phyloP scores from a whole-genome alignment of 1,140 invertebrate species.

The Chironomus tepperi region DNA sequence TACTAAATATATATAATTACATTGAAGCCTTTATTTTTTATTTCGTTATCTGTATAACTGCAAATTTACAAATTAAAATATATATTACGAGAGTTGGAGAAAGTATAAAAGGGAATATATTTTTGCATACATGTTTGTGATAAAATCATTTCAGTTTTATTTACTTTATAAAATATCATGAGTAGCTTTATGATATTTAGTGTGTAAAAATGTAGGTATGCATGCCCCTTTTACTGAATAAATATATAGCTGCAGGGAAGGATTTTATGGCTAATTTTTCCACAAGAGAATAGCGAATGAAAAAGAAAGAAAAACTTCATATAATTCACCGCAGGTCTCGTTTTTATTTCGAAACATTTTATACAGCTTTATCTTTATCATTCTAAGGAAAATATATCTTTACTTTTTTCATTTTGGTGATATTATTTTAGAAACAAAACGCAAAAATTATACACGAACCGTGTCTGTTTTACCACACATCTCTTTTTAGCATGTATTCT shows the following conservation, averaged over 20 bases:
- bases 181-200: background rate
- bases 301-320: conserved; percentile 15
- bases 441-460: conserved; percentile 6
- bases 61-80: too few relatives aligned
- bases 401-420: background rate
- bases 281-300: background rate
- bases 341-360: conserved; percentile 24
- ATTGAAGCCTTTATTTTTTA: too few relatives aligned
- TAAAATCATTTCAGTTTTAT: conserved; percentile 23
- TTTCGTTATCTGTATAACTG: too few relatives aligned
- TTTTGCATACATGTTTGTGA: conserved; percentile 1
- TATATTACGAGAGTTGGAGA: too few relatives aligned
- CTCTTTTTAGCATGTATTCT: background rate
- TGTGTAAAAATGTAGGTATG: background rate
- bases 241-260: conserved; percentile 20
- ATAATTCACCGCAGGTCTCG: conserved; percentile 21
- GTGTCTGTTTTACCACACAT: background rate
- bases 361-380: conserved; percentile 16
- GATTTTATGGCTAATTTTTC: conserved; percentile 22
- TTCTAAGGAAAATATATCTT: conserved; percentile 16
- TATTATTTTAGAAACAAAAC: background rate
- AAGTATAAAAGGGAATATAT: background rate
- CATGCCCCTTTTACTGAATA: background rate
- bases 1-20: too few relatives aligned
- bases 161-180: conserved; percentile 19